Base-by-base conservation (phyloP, 2,113 vertebrate genomes). In the Corythornis madagascariensis region DNA sequence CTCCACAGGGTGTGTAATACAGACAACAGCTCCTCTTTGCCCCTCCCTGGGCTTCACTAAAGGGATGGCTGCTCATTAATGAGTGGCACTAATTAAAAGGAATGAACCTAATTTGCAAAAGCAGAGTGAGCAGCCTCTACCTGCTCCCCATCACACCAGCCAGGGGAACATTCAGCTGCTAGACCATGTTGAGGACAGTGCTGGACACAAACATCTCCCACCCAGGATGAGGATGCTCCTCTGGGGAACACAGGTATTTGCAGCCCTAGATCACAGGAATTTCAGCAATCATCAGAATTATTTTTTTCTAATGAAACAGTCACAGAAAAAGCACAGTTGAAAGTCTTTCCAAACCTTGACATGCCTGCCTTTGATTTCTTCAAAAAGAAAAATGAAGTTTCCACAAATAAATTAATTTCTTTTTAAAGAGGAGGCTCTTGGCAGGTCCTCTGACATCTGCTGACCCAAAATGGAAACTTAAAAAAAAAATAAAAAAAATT, bases 391-490 rank as follows among this genome's bases (percentile, higher is more conserved):
- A 92, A 77, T 2, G 20, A 88, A 50, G 40, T 50, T 88, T 43
- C 80, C 65, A 31, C 66, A 85, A 88, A 90, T 73, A 85, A 88
- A 78, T 77, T 28, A 55, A 88, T 55, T 63, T 53, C 43, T 64
- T 90, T 84, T 63, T 42, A 69, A 43, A 7, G 1, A 76, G 20
- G 16, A 38, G 13, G 33, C 43, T 52, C 69, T 80, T 76, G 59
- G 70, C 78, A 84, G 48, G 86, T 76, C 79, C 74, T 83, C 57
- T 42, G 77, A 89, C 82, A 83, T n/a, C n/a, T 63, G 43, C 73
- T 92, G 87, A 90, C 80, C 88, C 75, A 90, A 88, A 92, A 94
- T 25, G 70, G 55, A 77, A 92, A 73, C 29, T 52, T 28, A 7
- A 20, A 67, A 50, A 60, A 50, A 33, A 22, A 33, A 15, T 19